phyloP scores from a whole-genome alignment of 1,140 invertebrate genomes.

The Hetaerina americana region DNA sequence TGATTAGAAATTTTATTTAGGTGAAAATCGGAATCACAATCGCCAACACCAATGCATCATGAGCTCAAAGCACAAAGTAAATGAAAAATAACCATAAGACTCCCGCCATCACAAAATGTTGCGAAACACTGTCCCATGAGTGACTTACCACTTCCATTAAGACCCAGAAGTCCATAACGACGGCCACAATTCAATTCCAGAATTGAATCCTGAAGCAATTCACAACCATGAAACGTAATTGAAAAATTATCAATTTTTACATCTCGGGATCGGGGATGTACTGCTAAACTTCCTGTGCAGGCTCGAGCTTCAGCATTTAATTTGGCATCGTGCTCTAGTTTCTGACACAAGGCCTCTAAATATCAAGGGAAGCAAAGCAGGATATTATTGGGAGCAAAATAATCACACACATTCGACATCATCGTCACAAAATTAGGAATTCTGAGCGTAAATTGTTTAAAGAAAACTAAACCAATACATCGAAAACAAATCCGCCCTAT shows the following conservation, averaged over 20 bases:
- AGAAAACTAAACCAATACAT: too few species aligned
- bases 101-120: too few species aligned
- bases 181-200: constrained; percentile 93
- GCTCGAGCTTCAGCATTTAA: constrained; percentile 86
- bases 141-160: constrained; percentile 83
- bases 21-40: too few species aligned
- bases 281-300: constrained; percentile 86
- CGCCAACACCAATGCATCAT: too few species aligned
- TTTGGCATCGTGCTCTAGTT: constrained; percentile 78
- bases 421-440: too few species aligned
- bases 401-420: constrained; percentile 9
- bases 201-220: constrained; percentile 89
- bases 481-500: too few species aligned
- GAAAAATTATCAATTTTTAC: constrained; percentile 95
- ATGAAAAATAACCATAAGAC: too few species aligned
- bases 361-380: too few species aligned
- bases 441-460: too few species aligned
- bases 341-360: constrained; percentile 68
- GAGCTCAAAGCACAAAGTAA: too few species aligned
- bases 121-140: too few species aligned
- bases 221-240: constrained; percentile 94
- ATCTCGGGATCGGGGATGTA: constrained; percentile 90
- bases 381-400: constrained; percentile 10
- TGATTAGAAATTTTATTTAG: too few species aligned
- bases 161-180: constrained; percentile 90